Evolutionary conservation across 2,888 invertebrate species (phyloP), one percentile per base, ranked within the genome.

Genomic region (Diogma glabrata): DNA sequence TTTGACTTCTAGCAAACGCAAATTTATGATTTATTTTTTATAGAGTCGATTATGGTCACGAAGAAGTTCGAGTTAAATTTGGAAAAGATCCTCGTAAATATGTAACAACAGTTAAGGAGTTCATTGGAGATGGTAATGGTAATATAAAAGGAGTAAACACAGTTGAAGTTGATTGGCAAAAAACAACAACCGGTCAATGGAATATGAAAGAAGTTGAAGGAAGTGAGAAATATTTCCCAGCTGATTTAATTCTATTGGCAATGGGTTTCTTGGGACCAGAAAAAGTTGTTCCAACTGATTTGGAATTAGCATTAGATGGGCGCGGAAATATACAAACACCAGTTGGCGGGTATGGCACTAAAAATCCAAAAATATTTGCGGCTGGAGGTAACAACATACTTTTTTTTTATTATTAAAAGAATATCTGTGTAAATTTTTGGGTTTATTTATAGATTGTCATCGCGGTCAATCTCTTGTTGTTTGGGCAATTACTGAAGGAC

Each of bases 191-290:
- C 49, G 97, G 96, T 0, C 79, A 91, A 54, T 99, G 96, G 96
- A 85, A 86, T 65, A 93, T 96, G 91, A 75, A 79, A 53, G 91
- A 96, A 73, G 70, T 88, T 45, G 75, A 82, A 49, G 90, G 86
- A 56, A 79, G 85, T 1, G 85, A 87, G 65, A 81, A 81, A 65
- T 74, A 84, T 23, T 91, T 80, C 72, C 80, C 84, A 59, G 89
- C 91, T 50, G 93, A 99, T 67, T 75, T 99, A 56, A 90, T 96
- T 51, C 75, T 99, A 55, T 76, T 99, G 48, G 99, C 99, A 3
- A 97, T 99, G 97, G 99, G 99, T 61, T 99, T 99, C 77, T 74
- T 95, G 54, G 96, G 96, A 0, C 96, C 96, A 1, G 96, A 97
- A 73, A 78, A 89, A 63, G 82, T 85, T 54, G 82, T 97, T 51